A percentile compares a stretch with the other conserved stretches of the same genome.
phyloP scores from a whole-genome alignment of 1,140 invertebrate species.

The Drosophila carrolli region DNA sequence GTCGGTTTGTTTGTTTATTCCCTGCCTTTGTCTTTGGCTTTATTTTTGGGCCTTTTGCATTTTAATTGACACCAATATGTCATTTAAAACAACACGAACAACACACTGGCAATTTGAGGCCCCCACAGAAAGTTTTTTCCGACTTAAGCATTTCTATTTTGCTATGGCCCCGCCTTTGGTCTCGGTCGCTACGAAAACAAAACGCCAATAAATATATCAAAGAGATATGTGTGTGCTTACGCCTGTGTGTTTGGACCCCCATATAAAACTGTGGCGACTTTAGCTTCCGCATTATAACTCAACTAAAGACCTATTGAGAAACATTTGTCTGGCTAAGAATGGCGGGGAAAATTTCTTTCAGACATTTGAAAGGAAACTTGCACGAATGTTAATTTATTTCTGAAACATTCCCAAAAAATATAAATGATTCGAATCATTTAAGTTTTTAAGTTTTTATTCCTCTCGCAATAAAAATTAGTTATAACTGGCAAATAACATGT shows the following conservation, averaged over 20 bases:
- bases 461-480: neutral
- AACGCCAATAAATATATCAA: constrained; percentile 53
- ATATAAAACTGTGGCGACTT: constrained; percentile 40
- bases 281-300: constrained; percentile 54
- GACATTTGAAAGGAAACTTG: neutral
- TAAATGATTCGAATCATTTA: neutral
- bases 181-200: constrained; percentile 25
- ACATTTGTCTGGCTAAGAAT: constrained; percentile 16
- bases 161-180: constrained; percentile 17
- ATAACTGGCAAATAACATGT: neutral
- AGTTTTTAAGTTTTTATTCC: neutral
- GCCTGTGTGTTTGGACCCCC: constrained; percentile 5
- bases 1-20: constrained; percentile 20
- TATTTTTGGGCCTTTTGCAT: constrained; percentile 63
- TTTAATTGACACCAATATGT: constrained; percentile 76
- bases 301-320: constrained; percentile 32
- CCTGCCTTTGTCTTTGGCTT: constrained; percentile 33
- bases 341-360: constrained; percentile 6
- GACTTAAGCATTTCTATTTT: constrained; percentile 23
- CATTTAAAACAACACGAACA: constrained; percentile 41
- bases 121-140: constrained; percentile 46
- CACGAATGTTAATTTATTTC: neutral
- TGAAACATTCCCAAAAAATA: neutral
- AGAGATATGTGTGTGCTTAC: constrained; percentile 5
- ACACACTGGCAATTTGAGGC: constrained; percentile 30